These are phyloP conservation scores for Microcaecilia unicolor DNA, from an alignment of 2,797 vertebrate species.

Conservation along the genomic window DNA sequence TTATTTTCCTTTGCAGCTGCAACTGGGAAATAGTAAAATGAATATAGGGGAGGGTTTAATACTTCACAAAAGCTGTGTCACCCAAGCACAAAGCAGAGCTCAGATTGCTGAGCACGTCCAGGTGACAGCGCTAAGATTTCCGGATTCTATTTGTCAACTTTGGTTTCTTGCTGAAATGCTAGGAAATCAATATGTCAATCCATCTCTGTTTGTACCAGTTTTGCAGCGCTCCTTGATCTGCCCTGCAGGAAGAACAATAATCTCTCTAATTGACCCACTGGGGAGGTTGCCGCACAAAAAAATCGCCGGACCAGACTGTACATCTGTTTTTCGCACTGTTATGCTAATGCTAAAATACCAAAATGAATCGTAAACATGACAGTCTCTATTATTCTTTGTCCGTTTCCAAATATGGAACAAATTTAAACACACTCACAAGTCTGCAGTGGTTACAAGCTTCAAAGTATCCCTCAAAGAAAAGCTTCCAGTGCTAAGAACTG, in stretches of 20 bases:
- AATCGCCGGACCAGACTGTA: constrained; percentile 71
- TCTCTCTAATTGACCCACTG: constrained; percentile 99
- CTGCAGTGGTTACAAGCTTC: constrained; percentile 7
- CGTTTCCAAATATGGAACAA: constrained; percentile 9
- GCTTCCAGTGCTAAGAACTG: neutral
- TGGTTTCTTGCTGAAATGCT: constrained; percentile 52
- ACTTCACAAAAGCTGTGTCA: constrained; percentile 11
- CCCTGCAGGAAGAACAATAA: constrained; percentile 98
- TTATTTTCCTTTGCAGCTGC: neutral
- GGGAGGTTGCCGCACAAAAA: constrained; percentile 76
- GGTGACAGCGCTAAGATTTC: constrained; percentile 33
- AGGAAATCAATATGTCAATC: constrained; percentile 87
- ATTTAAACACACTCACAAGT: constrained; percentile 16
- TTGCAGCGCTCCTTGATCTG: constrained; percentile 75
- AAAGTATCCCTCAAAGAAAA: neutral
- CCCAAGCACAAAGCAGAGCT: constrained; percentile 3
- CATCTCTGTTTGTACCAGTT: constrained; percentile 78
- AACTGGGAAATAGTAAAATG: neutral
- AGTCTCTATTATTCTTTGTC: constrained; percentile 8
- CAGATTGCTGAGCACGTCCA: constrained; percentile 14
- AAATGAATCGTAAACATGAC: constrained; percentile 24
- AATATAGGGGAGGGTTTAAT: neutral
- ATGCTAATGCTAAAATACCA: constrained; percentile 63
- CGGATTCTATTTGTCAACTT: constrained; percentile 50
- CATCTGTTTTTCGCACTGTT: constrained; percentile 82